Evolutionary conservation across 2,888 invertebrate genomes (phyloP).

Genomic region (Hedychridium roseum): DNA sequence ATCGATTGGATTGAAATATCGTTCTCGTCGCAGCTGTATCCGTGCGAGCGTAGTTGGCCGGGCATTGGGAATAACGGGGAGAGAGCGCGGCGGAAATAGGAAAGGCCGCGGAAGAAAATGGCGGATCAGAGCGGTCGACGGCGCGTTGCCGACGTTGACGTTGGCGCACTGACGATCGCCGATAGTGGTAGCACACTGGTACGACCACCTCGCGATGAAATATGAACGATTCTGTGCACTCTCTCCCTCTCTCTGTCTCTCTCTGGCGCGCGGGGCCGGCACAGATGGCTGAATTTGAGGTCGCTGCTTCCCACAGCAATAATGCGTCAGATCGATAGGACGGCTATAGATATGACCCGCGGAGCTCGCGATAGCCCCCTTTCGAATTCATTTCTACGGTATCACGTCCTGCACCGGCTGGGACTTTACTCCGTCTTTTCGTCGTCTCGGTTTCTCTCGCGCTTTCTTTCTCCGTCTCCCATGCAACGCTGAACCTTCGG

Average conservation of each 20-base stretch:
- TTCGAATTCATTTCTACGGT: slow-evolving; percentile 41
- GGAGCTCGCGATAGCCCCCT: slow-evolving; percentile 36
- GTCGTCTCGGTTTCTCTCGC: slow-evolving; percentile 16
- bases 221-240: slow-evolving; percentile 47
- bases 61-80: slow-evolving; percentile 15
- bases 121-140: slow-evolving; percentile 16
- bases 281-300: slow-evolving; percentile 52
- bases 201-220: slow-evolving; percentile 48
- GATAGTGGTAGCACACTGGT: slow-evolving; percentile 24
- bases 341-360: slow-evolving; percentile 34
- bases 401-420: slow-evolving; percentile 20
- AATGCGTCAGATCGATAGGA: slow-evolving; percentile 43
- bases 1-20: no score
- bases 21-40: slow-evolving; percentile 16
- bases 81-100: slow-evolving; percentile 7
- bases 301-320: slow-evolving; percentile 44
- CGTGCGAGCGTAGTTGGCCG: slow-evolving; percentile 11
- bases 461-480: not conserved
- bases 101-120: slow-evolving; percentile 5
- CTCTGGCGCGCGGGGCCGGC: slow-evolving; percentile 23
- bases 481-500: no score
- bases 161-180: no score
- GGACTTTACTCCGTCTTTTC: slow-evolving; percentile 13
- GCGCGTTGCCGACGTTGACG: no score
- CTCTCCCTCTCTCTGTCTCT: slow-evolving; percentile 3